Evolutionary conservation across 2,888 invertebrate genomes (phyloP), one percentile per base, ranked within the genome.

Genomic region (Tiliacea citrago): DNA sequence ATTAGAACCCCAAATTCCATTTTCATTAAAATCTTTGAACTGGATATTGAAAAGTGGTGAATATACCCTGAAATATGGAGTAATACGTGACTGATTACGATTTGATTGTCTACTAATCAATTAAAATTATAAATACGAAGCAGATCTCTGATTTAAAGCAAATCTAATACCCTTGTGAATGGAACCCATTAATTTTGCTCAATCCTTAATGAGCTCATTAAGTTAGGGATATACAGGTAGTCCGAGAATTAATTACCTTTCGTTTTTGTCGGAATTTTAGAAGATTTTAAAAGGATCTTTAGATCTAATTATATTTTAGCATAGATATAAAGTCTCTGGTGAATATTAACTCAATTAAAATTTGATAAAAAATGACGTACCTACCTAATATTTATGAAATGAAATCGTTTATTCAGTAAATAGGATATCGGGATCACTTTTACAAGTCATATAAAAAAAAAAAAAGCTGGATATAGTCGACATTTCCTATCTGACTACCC

Each of bases 161-260:
- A 80, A 73, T 76, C 35, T 65, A 57, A 81, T 73, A 49, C 53
- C 39, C 47, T 42, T 51, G 68, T 67, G 60, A 73, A 57, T 66
- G 18, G 55, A 63, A 57, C 12, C 21, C 51, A 75, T 78, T 81
- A 21, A 77, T 58, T 77, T 73, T 49, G 51, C 70, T 84, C 73
- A 81, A 65, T 60, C 68, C 49, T 61, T 84, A 81, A 75, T 67
- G 82, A 84, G 72, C 71, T 84, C 71, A 81, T 84, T 81, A 77
- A 58, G 66, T 74, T 39, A 55, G 66, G 62, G 55, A 63, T 68
- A 49, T 53, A 62, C 47, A 61, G 58, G 79, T 70, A 57, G 61
- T 21, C 68, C 16, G 68, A 29, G n/a, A 79, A 79, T 71, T 71
- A 79, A 83, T 83, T 83, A 83, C 61, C 73, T 70, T 68, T 74